Percentiles rank a stretch among this genome's conserved stretches.
phyloP scores from a whole-genome alignment of 2,797 vertebrate genomes.

The Chromis chromis region DNA sequence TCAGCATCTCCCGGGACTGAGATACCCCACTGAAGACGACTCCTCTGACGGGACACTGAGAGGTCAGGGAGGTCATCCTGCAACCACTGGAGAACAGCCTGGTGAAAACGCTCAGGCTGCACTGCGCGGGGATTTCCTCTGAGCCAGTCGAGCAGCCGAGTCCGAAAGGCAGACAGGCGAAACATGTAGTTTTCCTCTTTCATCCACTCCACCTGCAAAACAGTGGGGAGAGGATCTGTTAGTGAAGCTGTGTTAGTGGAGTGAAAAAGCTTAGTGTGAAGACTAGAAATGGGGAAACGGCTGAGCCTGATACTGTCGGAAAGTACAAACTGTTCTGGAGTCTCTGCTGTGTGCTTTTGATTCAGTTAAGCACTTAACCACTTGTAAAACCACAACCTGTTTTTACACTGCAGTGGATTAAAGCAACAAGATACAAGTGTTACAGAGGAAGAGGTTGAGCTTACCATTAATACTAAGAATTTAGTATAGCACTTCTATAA shows the following conservation, averaged over 20 bases:
- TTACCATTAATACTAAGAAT: too few species aligned
- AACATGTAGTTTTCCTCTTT: slow-evolving; percentile 98
- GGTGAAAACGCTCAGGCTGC: slow-evolving; percentile 87
- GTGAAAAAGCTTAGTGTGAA: neutral
- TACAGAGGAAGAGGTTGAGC: too few species aligned
- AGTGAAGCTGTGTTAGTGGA: neutral
- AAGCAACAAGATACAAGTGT: too few species aligned
- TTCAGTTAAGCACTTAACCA: too few species aligned
- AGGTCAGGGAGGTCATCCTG: slow-evolving; percentile 92
- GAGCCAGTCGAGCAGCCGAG: slow-evolving; percentile 88
- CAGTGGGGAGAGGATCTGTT: neutral
- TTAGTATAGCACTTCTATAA: too few species aligned
- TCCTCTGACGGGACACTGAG: slow-evolving; percentile 92
- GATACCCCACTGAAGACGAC: slow-evolving; percentile 93
- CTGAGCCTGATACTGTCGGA: neutral
- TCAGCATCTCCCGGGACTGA: slow-evolving; percentile 89
- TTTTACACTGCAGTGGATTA: too few species aligned
- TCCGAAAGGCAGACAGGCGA: slow-evolving; percentile 87
- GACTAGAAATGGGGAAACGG: neutral
- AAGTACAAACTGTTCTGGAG: neutral
- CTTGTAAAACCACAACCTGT: too few species aligned
- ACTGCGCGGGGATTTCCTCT: slow-evolving; percentile 81
- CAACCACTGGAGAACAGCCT: slow-evolving; percentile 86
- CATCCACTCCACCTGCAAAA: slow-evolving; percentile 92
- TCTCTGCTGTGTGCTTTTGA: too few species aligned